Evolutionary conservation across 1,140 invertebrate genomes (phyloP).

Genomic region (Fopius arisanus): DNA sequence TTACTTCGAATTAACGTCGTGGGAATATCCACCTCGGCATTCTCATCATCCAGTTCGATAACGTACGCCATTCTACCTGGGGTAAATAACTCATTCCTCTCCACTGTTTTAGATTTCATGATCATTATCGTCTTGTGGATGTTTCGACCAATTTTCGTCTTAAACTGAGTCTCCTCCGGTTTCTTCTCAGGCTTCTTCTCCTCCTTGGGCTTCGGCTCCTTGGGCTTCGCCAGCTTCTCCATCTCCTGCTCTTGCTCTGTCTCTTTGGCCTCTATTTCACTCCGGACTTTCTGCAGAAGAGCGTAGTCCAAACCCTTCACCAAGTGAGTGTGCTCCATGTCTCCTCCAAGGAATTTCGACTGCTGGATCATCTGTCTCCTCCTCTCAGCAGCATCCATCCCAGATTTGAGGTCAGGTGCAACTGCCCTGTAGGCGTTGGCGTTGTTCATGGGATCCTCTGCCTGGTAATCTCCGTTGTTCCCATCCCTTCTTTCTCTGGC

Average conservation of each 20-base stretch:
- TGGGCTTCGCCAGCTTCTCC: conserved; percentile 73
- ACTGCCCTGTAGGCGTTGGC: conserved; percentile 94
- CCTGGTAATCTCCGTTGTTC: conserved; percentile 79
- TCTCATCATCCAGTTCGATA: conserved; percentile 93
- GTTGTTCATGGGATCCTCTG: conserved; percentile 84
- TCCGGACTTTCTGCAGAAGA: conserved; percentile 87
- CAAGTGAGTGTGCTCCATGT: conserved; percentile 99
- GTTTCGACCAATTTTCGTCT: conserved; percentile 79
- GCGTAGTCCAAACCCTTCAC: conserved; percentile 99
- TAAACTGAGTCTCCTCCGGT: conserved; percentile 82
- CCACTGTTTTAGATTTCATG: conserved; percentile 74
- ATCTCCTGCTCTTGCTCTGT: conserved; percentile 84
- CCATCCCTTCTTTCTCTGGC: conserved; percentile 94
- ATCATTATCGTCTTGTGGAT: conserved; percentile 75
- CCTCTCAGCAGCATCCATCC: conserved; percentile 94
- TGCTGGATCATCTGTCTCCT: conserved; percentile 96
- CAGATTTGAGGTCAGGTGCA: conserved; percentile 92
- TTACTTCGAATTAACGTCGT: conserved; percentile 95
- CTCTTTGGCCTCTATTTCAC: conserved; percentile 62
- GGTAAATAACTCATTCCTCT: conserved; percentile 93
- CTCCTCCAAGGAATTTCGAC: conserved; percentile 99
- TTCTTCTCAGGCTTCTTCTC: conserved; percentile 70
- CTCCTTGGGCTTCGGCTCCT: conserved; percentile 65
- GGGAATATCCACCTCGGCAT: conserved; percentile 91
- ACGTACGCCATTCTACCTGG: conserved; percentile 98